Evolutionary conservation across 35 echinoderm and acorn worm genomes (phyloP).

Genomic region (Chiridota heheva): DNA sequence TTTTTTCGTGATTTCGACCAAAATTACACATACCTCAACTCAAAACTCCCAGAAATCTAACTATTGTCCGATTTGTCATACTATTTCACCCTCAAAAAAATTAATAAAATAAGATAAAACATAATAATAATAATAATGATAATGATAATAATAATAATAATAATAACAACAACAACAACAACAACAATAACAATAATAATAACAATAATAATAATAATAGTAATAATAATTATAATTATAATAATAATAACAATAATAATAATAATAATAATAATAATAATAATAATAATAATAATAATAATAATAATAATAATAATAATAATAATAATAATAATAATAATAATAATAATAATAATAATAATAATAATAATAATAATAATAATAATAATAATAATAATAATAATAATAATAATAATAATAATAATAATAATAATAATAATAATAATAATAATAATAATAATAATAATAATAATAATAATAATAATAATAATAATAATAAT

Average conservation of each 20-base stretch:
- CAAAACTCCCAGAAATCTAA: too few relatives aligned
- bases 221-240: too few relatives aligned
- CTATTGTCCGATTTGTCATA: too few relatives aligned
- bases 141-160: too few relatives aligned
- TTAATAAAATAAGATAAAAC: too few relatives aligned
- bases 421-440: slow-evolving; percentile 1
- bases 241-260: neutral
- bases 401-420: slow-evolving; percentile 12
- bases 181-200: too few relatives aligned
- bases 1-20: too few relatives aligned
- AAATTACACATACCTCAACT: too few relatives aligned
- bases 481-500: slow-evolving; percentile 12
- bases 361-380: neutral
- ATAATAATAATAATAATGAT: too few relatives aligned
- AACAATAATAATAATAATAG: too few relatives aligned
- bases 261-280: neutral
- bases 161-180: too few relatives aligned
- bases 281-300: neutral
- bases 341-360: slow-evolving; percentile 18
- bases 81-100: too few relatives aligned
- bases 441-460: slow-evolving; percentile 14
- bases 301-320: slow-evolving; percentile 1
- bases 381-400: slow-evolving; percentile 9
- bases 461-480: slow-evolving; percentile 19
- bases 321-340: neutral